Conservation (phyloP, 2,888 invertebrate genomes). For the Cryptocephalus primarius region DNA sequence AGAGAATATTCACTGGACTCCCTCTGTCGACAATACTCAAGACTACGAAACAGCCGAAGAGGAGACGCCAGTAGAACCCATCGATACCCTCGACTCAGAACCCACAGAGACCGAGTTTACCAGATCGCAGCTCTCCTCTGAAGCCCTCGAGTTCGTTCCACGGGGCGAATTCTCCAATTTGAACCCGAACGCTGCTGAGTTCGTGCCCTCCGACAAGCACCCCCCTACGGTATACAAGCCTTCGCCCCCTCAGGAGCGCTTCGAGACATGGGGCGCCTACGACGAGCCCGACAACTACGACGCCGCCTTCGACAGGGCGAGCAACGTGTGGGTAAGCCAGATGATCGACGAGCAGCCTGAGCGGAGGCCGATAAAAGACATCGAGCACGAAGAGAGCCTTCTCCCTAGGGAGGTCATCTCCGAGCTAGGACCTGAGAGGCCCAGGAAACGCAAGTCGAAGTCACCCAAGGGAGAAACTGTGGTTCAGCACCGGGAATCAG, state of each 20-base stretch:
- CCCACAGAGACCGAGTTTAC: neutral
- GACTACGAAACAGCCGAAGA: too few relatives aligned
- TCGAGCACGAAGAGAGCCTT: slow-evolving; percentile 18
- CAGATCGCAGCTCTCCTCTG: slow-evolving; percentile 11
- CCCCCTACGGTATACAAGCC: slow-evolving; percentile 5
- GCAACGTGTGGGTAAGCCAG: slow-evolving; percentile 29
- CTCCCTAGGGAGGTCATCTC: slow-evolving; percentile 22
- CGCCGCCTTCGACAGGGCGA: slow-evolving; percentile 26
- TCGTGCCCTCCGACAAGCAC: slow-evolving; percentile 26
- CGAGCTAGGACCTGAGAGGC: slow-evolving; percentile 10
- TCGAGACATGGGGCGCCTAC: slow-evolving; percentile 18
- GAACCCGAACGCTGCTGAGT: slow-evolving; percentile 35
- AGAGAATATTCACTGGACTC: too few relatives aligned
- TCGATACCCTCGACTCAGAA: too few relatives aligned
- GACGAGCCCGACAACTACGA: slow-evolving; percentile 18
- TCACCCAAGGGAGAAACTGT: neutral
- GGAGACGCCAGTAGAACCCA: too few relatives aligned
- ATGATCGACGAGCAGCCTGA: slow-evolving; percentile 23
- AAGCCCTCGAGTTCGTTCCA: slow-evolving; percentile 29
- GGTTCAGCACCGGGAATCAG: neutral
- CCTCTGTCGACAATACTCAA: too few relatives aligned
- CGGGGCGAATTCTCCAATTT: slow-evolving; percentile 27
- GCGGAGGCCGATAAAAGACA: slow-evolving; percentile 8
- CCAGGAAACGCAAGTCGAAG: slow-evolving; percentile 1
- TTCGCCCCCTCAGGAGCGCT: slow-evolving; percentile 5